Evolutionary conservation across 1,140 invertebrate genomes (phyloP).

Genomic region (Euglossa dilemma): DNA sequence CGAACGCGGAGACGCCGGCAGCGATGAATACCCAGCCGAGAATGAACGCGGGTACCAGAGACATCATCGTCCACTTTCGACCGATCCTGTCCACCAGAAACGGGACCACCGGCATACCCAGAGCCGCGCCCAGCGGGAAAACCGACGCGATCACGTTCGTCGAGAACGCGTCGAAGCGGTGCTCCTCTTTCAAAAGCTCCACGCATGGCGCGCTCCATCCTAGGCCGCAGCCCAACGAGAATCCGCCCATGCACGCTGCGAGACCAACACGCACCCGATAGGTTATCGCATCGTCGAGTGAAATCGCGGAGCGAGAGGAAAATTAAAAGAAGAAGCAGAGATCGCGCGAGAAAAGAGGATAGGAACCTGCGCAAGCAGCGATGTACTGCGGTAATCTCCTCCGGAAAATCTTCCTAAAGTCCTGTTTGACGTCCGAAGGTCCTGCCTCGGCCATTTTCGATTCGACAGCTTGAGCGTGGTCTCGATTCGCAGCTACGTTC

Average conservation of each 20-base stretch:
- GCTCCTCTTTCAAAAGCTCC: constrained; percentile 70
- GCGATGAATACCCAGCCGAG: constrained; percentile 82
- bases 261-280: background rate
- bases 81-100: constrained; percentile 82
- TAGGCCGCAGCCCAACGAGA: constrained; percentile 74
- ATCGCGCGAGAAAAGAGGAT: background rate
- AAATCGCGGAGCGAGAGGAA: background rate
- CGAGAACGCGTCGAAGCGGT: constrained; percentile 66
- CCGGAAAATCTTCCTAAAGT: background rate
- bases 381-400: constrained; percentile 37
- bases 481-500: constrained; percentile 2
- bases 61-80: constrained; percentile 81
- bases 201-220: constrained; percentile 81
- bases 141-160: constrained; percentile 81
- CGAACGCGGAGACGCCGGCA: constrained; percentile 68
- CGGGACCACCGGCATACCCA: constrained; percentile 80
- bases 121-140: constrained; percentile 80
- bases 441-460: background rate
- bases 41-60: constrained; percentile 78
- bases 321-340: background rate
- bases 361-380: constrained; percentile 43
- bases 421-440: background rate
- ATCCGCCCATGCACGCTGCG: constrained; percentile 68
- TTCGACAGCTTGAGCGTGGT: too few species aligned
- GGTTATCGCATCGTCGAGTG: too few species aligned